These are phyloP conservation scores for Drosophila rellima DNA, from an alignment of 2,888 invertebrate genomes.

Conservation along the genomic window DNA sequence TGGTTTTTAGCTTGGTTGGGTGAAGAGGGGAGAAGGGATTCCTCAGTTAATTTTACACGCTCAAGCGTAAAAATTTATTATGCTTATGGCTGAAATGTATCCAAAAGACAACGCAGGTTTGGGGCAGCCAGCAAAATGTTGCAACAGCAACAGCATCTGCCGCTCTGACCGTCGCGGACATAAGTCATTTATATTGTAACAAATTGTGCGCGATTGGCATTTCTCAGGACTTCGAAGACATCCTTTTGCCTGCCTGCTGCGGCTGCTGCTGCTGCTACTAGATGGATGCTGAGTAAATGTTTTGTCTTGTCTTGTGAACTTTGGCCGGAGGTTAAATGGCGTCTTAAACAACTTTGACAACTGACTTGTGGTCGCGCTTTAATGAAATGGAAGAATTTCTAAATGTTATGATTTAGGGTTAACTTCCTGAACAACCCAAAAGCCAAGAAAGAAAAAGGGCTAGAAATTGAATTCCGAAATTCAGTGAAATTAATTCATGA, in stretches of 20 bases:
- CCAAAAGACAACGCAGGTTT: constrained; percentile 17
- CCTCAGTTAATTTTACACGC: constrained; percentile 60
- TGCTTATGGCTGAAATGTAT: constrained; percentile 75
- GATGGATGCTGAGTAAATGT: constrained; percentile 70
- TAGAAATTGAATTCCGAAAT: not conserved
- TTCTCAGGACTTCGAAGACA: constrained; percentile 44
- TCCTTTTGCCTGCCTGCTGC: constrained; percentile 14
- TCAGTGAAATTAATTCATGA: not conserved
- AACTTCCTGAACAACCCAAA: not conserved
- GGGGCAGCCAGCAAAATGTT: constrained; percentile 47
- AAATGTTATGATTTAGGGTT: constrained; percentile 39
- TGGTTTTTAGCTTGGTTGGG: constrained; percentile 55
- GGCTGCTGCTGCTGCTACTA: constrained; percentile 35
- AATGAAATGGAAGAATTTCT: constrained; percentile 53
- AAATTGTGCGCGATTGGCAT: constrained; percentile 81
- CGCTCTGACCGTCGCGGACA: constrained; percentile 65
- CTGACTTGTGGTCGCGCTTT: constrained; percentile 55
- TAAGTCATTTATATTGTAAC: constrained; percentile 82
- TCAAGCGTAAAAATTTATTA: constrained; percentile 85
- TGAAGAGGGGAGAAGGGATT: constrained; percentile 19
- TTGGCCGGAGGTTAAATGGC: constrained; percentile 68
- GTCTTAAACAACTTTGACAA: constrained; percentile 53
- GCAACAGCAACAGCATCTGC: constrained; percentile 45
- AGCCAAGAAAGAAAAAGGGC: not conserved
- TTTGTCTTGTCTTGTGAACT: constrained; percentile 71